Percentiles rank a stretch among this genome's conserved stretches.
Conservation (phyloP, 2,113 vertebrate species). For the Nannospalax galili region DNA sequence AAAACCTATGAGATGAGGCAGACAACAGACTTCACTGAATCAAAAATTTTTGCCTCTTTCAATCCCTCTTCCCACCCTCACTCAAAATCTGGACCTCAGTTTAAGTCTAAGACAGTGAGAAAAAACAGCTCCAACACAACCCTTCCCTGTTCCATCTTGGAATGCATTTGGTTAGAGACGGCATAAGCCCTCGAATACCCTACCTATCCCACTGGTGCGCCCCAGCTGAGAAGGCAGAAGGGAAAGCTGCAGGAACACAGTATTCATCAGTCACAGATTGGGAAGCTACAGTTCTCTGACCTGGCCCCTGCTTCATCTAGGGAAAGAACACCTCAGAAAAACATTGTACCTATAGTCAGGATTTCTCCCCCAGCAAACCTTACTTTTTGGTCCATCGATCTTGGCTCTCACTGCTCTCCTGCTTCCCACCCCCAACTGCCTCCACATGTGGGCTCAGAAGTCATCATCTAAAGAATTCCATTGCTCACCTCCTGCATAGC, state of each 20-base stretch:
- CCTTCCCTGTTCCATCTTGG: conserved; percentile 83
- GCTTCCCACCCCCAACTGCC: conserved; percentile 75
- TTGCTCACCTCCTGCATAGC: conserved; percentile 83
- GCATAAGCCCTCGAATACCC: conserved; percentile 83
- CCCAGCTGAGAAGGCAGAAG: conserved; percentile 77
- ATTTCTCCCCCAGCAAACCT: conserved; percentile 52
- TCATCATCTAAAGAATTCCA: conserved; percentile 83
- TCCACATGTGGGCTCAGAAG: conserved; percentile 82
- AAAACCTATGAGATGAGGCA: conserved; percentile 52
- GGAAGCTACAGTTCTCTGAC: conserved; percentile 40
- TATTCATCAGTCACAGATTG: conserved; percentile 61
- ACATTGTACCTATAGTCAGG: conserved; percentile 53
- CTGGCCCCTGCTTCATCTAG: neutral
- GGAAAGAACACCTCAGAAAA: conserved; percentile 51
- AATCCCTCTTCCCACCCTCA: conserved; percentile 69
- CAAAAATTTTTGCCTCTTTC: conserved; percentile 62
- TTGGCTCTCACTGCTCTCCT: conserved; percentile 70
- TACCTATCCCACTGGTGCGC: conserved; percentile 72
- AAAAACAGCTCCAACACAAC: conserved; percentile 84
- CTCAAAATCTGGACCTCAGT: conserved; percentile 79
- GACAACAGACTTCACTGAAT: conserved; percentile 71
- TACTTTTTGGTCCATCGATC: conserved; percentile 75
- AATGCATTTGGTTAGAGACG: conserved; percentile 84
- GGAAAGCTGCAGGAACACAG: conserved; percentile 67
- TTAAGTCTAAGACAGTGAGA: conserved; percentile 84